Base-by-base conservation (phyloP, 2,797 vertebrate species). In the Mallotus villosus region DNA sequence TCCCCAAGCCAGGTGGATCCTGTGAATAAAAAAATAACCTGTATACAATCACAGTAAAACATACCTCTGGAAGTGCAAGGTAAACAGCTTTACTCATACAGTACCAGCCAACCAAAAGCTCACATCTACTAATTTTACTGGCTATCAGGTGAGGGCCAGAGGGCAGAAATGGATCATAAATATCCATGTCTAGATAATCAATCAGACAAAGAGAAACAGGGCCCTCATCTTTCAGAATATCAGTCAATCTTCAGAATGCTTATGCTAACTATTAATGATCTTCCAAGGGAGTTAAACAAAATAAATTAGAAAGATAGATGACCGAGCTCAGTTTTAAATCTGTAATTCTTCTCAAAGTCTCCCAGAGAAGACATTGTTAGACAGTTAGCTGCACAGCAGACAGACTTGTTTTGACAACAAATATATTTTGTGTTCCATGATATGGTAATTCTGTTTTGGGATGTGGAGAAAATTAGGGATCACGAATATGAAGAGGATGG, bases 351-450 rank as follows among this genome's bases (percentile, higher is more conserved):
- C 32, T 34, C 51, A 55, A 17, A 55, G 17, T 55, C 19, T n/a
- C 51, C 51, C 68, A 75, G 74, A 74, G 76, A 81, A 32, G 69
- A 78, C 25, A 16, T 78, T 75, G 74, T 11, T 70, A 85, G 75
- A 76, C 78, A 87, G 84, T 82, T 82, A 77, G 72, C 71, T 77
- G 82, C 70, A 60, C 62, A 74, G 76, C 76, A 49, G 76, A 78
- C 73, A 74, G 79, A 82, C 79, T 74, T 79, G 67, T 77, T 84
- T 80, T 78, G 75, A 74, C 82, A 81, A 85, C 85, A 83, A 83
- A 81, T 81, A 46, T 79, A 4, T 82, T 79, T 34, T 63, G 61
- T 78, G 82, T 87, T 85, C 81, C 84, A 82, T 83, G 79, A 63
- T 17, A 16, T 46, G 41, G 41, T 14, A 46, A 12, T 12, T 6